These are phyloP conservation scores for Lysandra coridon DNA, from an alignment of 2,888 invertebrate species.

Conservation along the genomic window DNA sequence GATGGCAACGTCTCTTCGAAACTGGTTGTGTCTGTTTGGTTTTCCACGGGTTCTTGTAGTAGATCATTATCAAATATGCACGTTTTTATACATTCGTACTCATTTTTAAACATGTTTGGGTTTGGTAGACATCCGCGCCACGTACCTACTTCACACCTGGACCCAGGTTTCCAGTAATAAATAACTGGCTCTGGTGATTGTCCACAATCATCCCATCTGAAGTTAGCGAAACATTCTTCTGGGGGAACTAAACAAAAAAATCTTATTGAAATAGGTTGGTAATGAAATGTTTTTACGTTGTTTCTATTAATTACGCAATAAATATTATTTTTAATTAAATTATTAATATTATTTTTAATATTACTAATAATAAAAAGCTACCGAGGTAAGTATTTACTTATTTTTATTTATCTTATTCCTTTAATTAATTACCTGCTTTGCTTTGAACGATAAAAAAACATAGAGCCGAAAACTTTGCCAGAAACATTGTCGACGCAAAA, in stretches of 20 bases:
- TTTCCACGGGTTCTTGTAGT: slow-evolving; percentile 42
- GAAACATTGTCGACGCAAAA: slow-evolving; percentile 20
- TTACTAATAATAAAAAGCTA: too few species aligned
- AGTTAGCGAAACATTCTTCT: slow-evolving; percentile 56
- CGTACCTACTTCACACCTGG: slow-evolving; percentile 66
- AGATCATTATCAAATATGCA: slow-evolving; percentile 58
- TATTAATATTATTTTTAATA: too few species aligned
- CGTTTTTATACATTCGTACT: slow-evolving; percentile 65
- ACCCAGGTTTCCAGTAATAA: slow-evolving; percentile 68
- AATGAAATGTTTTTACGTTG: not conserved
- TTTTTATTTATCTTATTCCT: too few species aligned
- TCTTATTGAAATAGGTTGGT: not conserved
- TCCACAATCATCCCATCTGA: slow-evolving; percentile 68
- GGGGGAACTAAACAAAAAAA: slow-evolving; percentile 55
- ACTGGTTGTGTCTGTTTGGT: not conserved
- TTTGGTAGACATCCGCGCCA: slow-evolving; percentile 71
- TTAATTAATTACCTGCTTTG: not conserved
- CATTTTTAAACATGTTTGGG: slow-evolving; percentile 66
- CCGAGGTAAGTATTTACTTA: too few species aligned
- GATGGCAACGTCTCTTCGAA: not conserved
- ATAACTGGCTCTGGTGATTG: slow-evolving; percentile 55
- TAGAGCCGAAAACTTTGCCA: not conserved
- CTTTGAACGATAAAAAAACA: not conserved
- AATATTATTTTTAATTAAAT: not conserved
- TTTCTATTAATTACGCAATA: not conserved